These are phyloP conservation scores for Dendrolimus pini DNA, from an alignment of 2,888 invertebrate species.

Conservation along the genomic window DNA sequence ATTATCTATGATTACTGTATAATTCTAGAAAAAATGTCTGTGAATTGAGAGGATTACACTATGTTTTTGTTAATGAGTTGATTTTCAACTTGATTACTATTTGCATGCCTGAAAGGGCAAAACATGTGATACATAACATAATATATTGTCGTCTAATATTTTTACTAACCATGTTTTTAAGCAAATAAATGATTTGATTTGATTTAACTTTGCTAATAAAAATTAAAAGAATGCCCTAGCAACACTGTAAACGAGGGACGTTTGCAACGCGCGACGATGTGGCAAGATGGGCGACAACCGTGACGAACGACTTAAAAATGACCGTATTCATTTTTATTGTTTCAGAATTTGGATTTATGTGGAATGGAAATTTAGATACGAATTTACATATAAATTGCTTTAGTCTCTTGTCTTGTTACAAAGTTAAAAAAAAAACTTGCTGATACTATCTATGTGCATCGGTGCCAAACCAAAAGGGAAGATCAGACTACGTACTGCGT, in stretches of 20 bases:
- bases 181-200: too few relatives aligned
- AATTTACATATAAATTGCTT: not conserved
- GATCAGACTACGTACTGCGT: too few relatives aligned
- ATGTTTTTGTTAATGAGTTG: too few relatives aligned
- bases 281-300: not conserved
- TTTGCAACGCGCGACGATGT: not conserved
- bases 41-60: too few relatives aligned
- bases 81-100: too few relatives aligned
- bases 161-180: too few relatives aligned
- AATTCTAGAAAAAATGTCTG: too few relatives aligned
- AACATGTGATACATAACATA: too few relatives aligned
- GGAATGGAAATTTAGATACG: not conserved
- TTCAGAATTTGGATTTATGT: not conserved
- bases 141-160: too few relatives aligned
- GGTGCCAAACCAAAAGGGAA: not conserved
- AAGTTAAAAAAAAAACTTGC: not conserved
- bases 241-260: not conserved
- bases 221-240: not conserved
- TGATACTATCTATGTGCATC: not conserved
- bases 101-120: too few relatives aligned
- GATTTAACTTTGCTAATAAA: too few relatives aligned
- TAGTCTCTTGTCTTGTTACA: not conserved
- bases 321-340: not conserved
- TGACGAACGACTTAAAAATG: not conserved
- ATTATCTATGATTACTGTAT: too few relatives aligned